Base-by-base conservation (phyloP, 2,888 invertebrate genomes). In the Spilarctia lutea region DNA sequence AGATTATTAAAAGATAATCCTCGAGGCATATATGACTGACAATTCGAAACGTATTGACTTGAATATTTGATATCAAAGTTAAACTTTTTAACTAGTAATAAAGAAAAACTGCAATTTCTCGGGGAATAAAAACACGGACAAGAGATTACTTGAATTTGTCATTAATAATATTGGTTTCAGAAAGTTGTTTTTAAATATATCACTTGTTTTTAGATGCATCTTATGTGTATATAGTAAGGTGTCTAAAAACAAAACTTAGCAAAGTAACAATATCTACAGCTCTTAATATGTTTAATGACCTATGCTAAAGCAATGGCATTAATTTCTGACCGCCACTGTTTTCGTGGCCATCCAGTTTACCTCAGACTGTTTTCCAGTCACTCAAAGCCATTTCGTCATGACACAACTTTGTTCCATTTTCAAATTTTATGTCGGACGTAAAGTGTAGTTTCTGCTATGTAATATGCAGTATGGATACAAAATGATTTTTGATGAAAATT, bases 371-470 rank as follows among this genome's bases (percentile, higher is more conserved):
- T 76, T 75, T 76, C 66, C 72, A 75, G 81, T 77, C 77, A 81
- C 80, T 78, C 48, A 27, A 75, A 68, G 48, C 68, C 68, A 67
- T 71, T 75, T 66, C 67, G 48, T 42, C 56, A 27, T 66, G 69
- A 71, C 45, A 65, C 71, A 70, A 84, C 83, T 71, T 63, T 78
- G 85, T 83, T 80, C 76, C 80, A 39, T 75, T 76, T 73, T 71
- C 73, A 75, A 75, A 67, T 75, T 68, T 69, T 71, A 70, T 63
- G 67, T 67, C 45, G 11, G 66, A 73, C 69, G n/a, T 70, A 73
- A 81, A 79, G 42, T 70, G 60, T 69, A 56, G 73, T 68, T 52
- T 24, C 20, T 42, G 52, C 33, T n/a, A 48, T 69, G 66, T 72
- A 68, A 65, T 68, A 71, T 68, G 68, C 39, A 30, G 45, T 18